These are phyloP conservation scores for Oreochromis spilurus DNA, from an alignment of 2,113 vertebrate genomes.

Conservation along the genomic window DNA sequence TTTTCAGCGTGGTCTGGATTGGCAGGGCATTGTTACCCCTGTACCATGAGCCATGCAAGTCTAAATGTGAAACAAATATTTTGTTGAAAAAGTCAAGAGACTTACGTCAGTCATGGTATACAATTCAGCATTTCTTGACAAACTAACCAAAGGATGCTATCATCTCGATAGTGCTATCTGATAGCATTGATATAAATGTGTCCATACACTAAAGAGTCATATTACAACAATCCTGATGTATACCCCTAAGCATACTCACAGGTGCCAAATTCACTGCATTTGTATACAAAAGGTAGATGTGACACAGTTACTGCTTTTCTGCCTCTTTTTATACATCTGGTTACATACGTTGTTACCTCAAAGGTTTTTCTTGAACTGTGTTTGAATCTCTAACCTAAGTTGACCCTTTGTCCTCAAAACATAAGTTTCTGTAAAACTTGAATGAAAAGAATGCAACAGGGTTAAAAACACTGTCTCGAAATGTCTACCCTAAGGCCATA, in stretches of 20 bases:
- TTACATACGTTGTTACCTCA: neutral
- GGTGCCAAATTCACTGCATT: neutral
- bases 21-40: neutral
- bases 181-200: neutral
- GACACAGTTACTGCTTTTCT: neutral
- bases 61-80: neutral
- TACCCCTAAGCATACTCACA: neutral
- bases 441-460: neutral
- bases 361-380: neutral
- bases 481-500: neutral
- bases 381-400: neutral
- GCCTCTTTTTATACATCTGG: neutral
- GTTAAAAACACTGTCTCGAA: neutral
- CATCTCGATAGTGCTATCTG: fast-evolving
- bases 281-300: fast-evolving
- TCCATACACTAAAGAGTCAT: neutral
- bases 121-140: neutral
- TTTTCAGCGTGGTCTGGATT: neutral
- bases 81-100: neutral
- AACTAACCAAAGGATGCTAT: neutral
- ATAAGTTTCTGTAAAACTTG: neutral
- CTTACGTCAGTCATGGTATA: neutral
- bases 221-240: neutral
- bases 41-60: neutral
- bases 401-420: neutral